Percentiles rank a stretch among this genome's conserved stretches.
These are phyloP conservation scores for Phodopus roborovskii DNA, from an alignment of 2,113 vertebrate species.

Conservation along the genomic window DNA sequence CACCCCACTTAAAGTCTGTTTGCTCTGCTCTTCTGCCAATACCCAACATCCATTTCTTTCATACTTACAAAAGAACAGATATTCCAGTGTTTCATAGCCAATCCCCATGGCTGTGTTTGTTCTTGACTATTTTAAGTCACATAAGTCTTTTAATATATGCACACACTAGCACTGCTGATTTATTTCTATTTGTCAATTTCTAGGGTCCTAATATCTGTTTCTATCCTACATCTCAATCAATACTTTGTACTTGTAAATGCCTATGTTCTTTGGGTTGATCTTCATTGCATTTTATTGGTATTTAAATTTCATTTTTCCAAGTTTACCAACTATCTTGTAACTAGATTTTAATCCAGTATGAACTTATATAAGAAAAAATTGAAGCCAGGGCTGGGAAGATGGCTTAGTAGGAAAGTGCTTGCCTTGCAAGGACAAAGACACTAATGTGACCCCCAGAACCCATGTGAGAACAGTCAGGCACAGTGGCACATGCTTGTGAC, in stretches of 20 bases:
- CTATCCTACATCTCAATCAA: neutral
- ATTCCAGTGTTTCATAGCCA: neutral
- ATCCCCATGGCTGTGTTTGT: neutral
- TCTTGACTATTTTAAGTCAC: neutral
- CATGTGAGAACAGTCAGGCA: neutral
- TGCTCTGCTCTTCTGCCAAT: neutral
- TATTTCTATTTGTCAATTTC: constrained; percentile 28
- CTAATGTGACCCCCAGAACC: neutral
- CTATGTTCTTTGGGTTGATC: neutral
- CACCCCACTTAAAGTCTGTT: neutral
- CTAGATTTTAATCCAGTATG: neutral
- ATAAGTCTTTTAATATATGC: neutral
- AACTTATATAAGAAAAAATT: constrained; percentile 20
- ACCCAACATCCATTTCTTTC: neutral
- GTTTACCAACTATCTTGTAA: neutral
- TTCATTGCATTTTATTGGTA: neutral
- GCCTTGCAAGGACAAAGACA: neutral
- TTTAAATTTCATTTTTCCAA: neutral
- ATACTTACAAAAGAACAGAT: neutral
- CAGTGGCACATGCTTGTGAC: neutral
- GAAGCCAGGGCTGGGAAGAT: neutral
- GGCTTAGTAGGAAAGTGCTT: neutral
- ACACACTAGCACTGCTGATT: neutral
- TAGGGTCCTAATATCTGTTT: neutral
- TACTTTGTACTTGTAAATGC: neutral